These are phyloP conservation scores for Echinometra lucunter DNA, from an alignment of 53 echinoderm and acorn worm species.

Conservation along the genomic window DNA sequence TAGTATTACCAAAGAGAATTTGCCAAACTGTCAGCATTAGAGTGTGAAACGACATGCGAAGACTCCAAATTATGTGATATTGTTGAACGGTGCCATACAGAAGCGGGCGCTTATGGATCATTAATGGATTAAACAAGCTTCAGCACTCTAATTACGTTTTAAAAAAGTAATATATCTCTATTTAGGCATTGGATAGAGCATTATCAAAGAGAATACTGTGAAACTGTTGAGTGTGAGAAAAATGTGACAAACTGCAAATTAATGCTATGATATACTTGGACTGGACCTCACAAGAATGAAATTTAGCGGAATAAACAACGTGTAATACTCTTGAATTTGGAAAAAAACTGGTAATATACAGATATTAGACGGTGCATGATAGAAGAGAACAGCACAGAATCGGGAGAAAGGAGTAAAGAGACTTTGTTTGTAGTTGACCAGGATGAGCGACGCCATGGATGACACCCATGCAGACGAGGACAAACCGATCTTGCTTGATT, in stretches of 20 bases:
- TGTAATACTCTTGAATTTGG: background rate
- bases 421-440: background rate
- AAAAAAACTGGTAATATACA: background rate
- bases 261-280: background rate
- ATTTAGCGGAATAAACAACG: conserved; percentile 20
- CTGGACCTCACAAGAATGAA: background rate
- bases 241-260: background rate
- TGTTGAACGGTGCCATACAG: background rate
- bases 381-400: background rate
- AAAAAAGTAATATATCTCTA: too few relatives aligned
- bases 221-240: too few relatives aligned
- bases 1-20: background rate
- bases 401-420: background rate
- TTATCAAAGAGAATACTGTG: background rate
- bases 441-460: conserved; percentile 58
- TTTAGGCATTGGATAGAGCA: background rate
- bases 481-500: conserved; percentile 58
- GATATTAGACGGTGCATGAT: background rate
- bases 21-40: background rate
- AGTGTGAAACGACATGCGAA: background rate
- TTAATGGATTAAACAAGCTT: conserved; percentile 28
- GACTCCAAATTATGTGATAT: background rate
- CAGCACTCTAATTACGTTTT: too few relatives aligned
- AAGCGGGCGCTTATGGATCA: too few relatives aligned
- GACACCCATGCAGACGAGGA: conserved; percentile 67